Evolutionary conservation across 1,140 invertebrate genomes (phyloP).

Genomic region (Glossosoma conforme): DNA sequence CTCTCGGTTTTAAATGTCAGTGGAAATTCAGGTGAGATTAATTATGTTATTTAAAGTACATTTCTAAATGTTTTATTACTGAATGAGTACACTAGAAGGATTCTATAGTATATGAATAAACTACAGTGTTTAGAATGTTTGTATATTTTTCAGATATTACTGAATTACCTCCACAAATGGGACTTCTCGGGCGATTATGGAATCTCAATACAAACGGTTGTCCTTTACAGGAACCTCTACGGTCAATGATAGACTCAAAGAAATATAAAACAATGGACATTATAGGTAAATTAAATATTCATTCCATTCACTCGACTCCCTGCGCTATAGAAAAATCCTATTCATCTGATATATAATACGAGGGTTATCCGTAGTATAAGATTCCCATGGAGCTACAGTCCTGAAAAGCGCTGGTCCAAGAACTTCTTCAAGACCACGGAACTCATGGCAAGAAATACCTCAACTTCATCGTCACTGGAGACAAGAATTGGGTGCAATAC

Average conservation of each 20-base stretch:
- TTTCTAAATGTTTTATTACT: background rate
- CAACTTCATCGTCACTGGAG: too few relatives aligned
- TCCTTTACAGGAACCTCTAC: constrained; percentile 80
- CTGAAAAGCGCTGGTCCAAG: too few relatives aligned
- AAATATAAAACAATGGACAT: constrained; percentile 96
- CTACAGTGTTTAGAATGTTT: constrained; percentile 5
- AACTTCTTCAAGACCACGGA: too few relatives aligned
- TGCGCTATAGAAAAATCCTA: constrained; percentile 1
- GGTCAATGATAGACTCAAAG: constrained; percentile 87
- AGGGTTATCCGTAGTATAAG: too few relatives aligned
- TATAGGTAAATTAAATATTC: constrained; percentile 54
- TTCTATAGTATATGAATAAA: background rate
- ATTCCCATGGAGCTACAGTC: too few relatives aligned
- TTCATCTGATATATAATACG: too few relatives aligned
- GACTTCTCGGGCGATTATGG: constrained; percentile 88
- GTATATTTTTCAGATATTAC: constrained; percentile 58
- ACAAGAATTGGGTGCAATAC: too few relatives aligned
- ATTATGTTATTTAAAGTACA: background rate
- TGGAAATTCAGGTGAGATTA: constrained; percentile 68
- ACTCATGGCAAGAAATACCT: too few relatives aligned
- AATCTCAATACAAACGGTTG: constrained; percentile 92
- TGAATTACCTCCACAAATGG: constrained; percentile 91
- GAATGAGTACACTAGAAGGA: background rate
- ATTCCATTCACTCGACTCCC: background rate
- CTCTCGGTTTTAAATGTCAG: constrained; percentile 93